Conservation (phyloP, 2,797 vertebrate species). For the Hoplostethus mediterraneus region DNA sequence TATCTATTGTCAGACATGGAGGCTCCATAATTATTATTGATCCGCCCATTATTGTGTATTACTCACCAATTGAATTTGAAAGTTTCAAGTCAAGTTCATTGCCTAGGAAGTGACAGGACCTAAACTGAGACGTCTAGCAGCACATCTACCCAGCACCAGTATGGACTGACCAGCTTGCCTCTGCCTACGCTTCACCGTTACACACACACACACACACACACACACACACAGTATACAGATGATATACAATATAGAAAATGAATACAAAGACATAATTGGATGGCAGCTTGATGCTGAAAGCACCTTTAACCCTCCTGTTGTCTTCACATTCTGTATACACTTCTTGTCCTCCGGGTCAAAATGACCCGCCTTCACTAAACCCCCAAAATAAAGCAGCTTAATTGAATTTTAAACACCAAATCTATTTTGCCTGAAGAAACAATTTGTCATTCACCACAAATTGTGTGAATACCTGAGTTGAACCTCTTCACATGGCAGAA, state of each 20-base stretch:
- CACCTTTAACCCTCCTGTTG: too few species aligned
- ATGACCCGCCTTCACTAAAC: too few species aligned
- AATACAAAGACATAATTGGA: too few species aligned
- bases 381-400: too few species aligned
- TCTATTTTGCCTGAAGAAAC: too few species aligned
- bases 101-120: conserved; percentile 68
- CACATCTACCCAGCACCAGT: conserved; percentile 28
- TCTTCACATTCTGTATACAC: too few species aligned
- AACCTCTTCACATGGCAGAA: too few species aligned
- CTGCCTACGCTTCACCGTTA: not conserved
- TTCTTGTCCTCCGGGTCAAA: too few species aligned
- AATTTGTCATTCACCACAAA: too few species aligned
- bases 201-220: conserved; percentile 10
- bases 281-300: not conserved
- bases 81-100: conserved; percentile 80
- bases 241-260: not conserved
- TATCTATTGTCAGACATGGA: conserved; percentile 69
- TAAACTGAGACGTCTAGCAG: conserved; percentile 67
- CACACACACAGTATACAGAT: conserved; percentile 8
- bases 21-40: conserved; percentile 80
- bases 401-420: too few species aligned
- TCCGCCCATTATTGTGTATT: conserved; percentile 77
- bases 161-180: not conserved
- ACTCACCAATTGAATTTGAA: conserved; percentile 76
- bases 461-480: too few species aligned